Evolutionary conservation across 2,113 vertebrate genomes (phyloP).

Genomic region (Hemiprocne comata): DNA sequence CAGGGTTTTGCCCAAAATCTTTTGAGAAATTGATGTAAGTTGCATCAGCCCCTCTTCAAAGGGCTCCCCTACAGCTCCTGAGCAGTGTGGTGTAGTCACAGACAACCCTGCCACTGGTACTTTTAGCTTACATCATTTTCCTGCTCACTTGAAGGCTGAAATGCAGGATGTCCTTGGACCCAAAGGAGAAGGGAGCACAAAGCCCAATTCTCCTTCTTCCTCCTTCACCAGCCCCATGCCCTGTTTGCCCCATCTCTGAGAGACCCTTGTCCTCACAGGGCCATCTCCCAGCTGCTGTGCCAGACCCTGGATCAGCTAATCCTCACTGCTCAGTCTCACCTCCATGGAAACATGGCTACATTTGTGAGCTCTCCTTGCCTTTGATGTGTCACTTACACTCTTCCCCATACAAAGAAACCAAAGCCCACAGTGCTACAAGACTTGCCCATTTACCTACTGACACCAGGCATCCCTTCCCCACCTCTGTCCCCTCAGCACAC

Average conservation of each 20-base stretch:
- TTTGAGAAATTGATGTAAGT: neutral
- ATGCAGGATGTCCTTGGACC: neutral
- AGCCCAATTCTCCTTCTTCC: neutral
- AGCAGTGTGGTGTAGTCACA: accelerated
- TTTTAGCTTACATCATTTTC: neutral
- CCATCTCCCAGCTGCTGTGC: neutral
- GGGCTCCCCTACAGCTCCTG: neutral
- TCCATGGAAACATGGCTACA: neutral
- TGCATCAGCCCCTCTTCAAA: neutral
- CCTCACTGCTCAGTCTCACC: neutral
- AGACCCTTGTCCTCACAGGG: neutral
- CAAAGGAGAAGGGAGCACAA: neutral
- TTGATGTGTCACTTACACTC: neutral
- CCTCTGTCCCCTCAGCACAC: neutral
- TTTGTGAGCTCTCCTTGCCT: neutral
- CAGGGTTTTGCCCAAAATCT: neutral
- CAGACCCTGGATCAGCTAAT: neutral
- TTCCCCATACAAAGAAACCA: neutral
- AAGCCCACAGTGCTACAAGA: neutral
- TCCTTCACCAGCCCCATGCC: accelerated
- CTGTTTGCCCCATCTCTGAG: neutral
- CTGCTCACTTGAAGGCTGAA: neutral
- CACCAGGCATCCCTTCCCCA: neutral
- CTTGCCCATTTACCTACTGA: neutral
- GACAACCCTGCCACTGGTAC: neutral